Conservation (phyloP, 2,113 vertebrate species). For the Porphyrio hochstetteri region DNA sequence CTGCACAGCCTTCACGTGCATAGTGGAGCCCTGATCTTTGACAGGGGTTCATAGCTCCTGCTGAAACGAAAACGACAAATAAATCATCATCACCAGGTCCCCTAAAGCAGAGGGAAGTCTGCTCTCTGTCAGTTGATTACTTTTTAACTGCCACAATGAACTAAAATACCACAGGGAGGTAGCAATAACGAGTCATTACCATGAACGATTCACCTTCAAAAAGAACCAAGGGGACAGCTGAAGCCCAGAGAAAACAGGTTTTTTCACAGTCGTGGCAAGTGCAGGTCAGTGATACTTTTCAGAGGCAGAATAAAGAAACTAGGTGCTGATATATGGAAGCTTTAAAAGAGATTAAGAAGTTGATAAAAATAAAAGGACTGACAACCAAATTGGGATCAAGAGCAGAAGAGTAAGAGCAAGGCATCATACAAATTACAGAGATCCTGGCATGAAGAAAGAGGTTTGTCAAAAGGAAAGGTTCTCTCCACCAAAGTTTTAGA, state of each 20-base stretch:
- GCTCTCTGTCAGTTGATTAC: not conserved
- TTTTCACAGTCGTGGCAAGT: not conserved
- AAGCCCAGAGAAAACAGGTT: not conserved
- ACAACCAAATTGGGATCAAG: not conserved
- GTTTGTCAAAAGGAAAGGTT: not conserved
- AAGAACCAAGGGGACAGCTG: not conserved
- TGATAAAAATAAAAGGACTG: constrained; percentile 3
- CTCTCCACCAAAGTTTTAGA: not conserved
- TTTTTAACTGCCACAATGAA: constrained; percentile 9
- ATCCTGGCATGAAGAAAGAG: not conserved
- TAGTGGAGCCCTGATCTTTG: not conserved
- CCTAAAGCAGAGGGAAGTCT: not conserved
- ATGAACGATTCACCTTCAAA: not conserved
- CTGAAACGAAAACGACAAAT: constrained; percentile 7
- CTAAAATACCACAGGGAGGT: constrained; percentile 6
- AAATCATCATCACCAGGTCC: not conserved
- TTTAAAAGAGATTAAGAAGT: not conserved
- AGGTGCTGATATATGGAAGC: not conserved
- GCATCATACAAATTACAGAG: not conserved
- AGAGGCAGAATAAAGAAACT: not conserved
- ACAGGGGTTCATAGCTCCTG: not conserved
- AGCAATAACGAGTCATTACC: not conserved
- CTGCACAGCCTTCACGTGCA: not conserved
- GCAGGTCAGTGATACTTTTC: not conserved
- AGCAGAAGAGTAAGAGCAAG: not conserved